Base-by-base conservation (phyloP, 1,140 invertebrate species). In the Drosophila nigromelanica region DNA sequence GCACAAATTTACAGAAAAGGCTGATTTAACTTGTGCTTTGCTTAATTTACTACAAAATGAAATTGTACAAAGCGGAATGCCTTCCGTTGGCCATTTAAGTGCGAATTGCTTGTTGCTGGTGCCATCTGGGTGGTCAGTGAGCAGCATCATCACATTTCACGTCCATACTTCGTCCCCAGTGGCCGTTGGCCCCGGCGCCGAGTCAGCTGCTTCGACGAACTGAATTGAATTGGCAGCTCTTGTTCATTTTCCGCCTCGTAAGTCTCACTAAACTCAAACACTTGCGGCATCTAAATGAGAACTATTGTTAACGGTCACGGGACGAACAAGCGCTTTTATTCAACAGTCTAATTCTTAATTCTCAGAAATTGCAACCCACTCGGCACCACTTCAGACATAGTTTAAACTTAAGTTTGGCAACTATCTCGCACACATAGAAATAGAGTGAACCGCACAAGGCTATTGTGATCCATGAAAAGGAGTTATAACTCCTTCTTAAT, bases 31-130 rank as follows among this genome's bases (percentile, higher is more conserved):
- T 76, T 67, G 56, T 60, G 69, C 63, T 63, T 67, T 78, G 69
- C 69, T 68, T 78, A 78, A 76, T 78, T 76, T 78, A 78, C 68
- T 78, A 78, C 76, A 76, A 78, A 78, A 78, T 78, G 73, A 76
- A 78, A 78, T 78, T 78, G 73, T 61, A 68, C 55, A 67, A 73
- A 47, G 51, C 56, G 63, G 73, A 73, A 73, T 68, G 68, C 58
- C 73, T 72, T 78, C 59, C 64, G 73, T 48, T 73, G 42, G 33
- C 33, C 55, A 15, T 69, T 59, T 56, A 64, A 68, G 63, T 68
- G 70, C 73, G 56, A 73, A 76, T 73, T 73, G 73, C 64, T 74
- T 73, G 63, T 69, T 73, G 63, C 35, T 48, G 47, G 42, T 64
- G 52, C 52, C 54, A 63, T 60, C 52, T 59, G 60, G 60, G 40